Evolutionary conservation across 2,113 vertebrate species (phyloP).

Genomic region (Triplophysa rosa): DNA sequence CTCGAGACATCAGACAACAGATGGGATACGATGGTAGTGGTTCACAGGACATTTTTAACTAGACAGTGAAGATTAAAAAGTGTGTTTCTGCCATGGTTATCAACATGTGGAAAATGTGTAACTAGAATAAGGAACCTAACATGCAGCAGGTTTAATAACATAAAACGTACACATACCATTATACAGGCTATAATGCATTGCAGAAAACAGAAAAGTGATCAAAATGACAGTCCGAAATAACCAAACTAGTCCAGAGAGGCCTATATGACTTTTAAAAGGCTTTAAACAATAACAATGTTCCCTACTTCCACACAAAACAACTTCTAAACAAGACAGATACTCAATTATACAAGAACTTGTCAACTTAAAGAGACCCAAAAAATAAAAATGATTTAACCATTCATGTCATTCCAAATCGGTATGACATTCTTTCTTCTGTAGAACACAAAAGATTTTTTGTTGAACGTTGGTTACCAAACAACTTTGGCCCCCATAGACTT

Average conservation of each 20-base stretch:
- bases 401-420: too few relatives aligned
- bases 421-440: too few relatives aligned
- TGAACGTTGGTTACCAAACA: too few relatives aligned
- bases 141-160: background rate
- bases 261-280: background rate
- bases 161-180: background rate
- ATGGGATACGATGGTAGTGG: background rate
- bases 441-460: too few relatives aligned
- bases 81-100: background rate
- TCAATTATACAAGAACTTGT: too few relatives aligned
- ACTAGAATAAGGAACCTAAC: background rate
- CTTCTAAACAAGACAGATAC: too few relatives aligned
- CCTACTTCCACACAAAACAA: too few relatives aligned
- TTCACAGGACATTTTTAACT: background rate
- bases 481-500: too few relatives aligned
- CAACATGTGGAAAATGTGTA: background rate
- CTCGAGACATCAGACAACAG: background rate
- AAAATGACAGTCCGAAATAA: too few relatives aligned
- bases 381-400: too few relatives aligned
- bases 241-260: too few relatives aligned
- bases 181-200: background rate
- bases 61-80: background rate
- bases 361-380: too few relatives aligned
- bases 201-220: background rate
- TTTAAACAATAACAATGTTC: background rate